phyloP scores from a whole-genome alignment of 2,888 invertebrate genomes.

The Caenorhabditis doughertyi region DNA sequence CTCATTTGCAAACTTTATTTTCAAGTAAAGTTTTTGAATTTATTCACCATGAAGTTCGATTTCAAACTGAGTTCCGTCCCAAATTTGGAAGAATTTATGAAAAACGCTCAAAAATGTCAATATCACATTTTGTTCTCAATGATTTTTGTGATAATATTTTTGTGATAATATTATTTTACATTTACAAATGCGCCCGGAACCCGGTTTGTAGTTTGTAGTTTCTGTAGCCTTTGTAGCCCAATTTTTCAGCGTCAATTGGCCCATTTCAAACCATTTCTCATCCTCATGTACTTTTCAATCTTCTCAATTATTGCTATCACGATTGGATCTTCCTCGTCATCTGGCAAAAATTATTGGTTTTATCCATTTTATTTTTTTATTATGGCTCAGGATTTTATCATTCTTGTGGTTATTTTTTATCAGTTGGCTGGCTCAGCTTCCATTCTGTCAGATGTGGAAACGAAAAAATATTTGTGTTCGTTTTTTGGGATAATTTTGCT shows the following conservation, averaged over 20 bases:
- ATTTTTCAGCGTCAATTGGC: not conserved
- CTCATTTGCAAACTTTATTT: too few relatives aligned
- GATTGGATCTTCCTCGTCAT: not conserved
- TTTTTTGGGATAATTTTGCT: not conserved
- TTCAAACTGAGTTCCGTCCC: too few relatives aligned
- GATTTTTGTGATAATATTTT: too few relatives aligned
- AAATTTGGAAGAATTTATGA: too few relatives aligned
- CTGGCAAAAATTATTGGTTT: not conserved
- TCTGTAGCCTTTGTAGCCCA: too few relatives aligned
- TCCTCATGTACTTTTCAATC: not conserved
- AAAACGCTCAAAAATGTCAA: not conserved
- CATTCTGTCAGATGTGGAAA: not conserved
- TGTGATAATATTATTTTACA: not conserved
- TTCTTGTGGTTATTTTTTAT: not conserved
- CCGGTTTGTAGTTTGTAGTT: not conserved
- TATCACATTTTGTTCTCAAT: slow-evolving; percentile 1
- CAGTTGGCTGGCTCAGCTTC: not conserved
- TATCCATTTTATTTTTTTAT: not conserved
- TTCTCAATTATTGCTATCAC: not conserved
- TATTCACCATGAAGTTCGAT: too few relatives aligned
- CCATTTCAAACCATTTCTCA: not conserved
- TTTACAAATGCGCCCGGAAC: not conserved
- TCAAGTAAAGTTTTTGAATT: too few relatives aligned
- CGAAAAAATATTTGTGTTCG: not conserved
- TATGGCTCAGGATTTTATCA: not conserved